Evolutionary conservation across 2,113 vertebrate species (phyloP).

Genomic region (Apus apus): DNA sequence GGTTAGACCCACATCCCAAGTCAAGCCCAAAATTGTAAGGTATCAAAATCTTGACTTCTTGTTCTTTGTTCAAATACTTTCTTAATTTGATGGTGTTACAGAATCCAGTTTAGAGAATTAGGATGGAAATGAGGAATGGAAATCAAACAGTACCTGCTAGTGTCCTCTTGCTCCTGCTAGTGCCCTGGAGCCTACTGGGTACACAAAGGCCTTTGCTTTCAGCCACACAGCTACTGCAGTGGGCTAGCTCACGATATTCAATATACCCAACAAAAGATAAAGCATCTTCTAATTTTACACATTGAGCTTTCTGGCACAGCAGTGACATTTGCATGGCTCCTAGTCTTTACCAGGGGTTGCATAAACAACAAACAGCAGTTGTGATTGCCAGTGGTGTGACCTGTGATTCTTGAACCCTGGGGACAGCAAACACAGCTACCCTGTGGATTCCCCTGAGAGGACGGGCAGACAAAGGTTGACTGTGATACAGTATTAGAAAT

Average conservation of each 20-base stretch:
- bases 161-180: neutral
- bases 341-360: neutral
- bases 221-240: neutral
- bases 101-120: neutral
- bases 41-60: neutral
- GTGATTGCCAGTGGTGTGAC: neutral
- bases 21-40: neutral
- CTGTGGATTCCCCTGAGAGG: neutral
- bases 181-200: neutral
- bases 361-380: neutral
- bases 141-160: neutral
- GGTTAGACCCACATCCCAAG: neutral
- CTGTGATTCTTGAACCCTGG: neutral
- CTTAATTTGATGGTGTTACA: neutral
- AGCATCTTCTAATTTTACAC: neutral
- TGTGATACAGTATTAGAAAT: slow-evolving; percentile 21
- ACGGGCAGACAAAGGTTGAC: slow-evolving; percentile 3
- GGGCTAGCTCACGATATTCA: neutral
- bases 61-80: neutral
- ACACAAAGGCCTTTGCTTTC: neutral
- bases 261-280: neutral
- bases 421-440: neutral
- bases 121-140: neutral
- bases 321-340: neutral
- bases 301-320: neutral